These are phyloP conservation scores for Drosophila prosaltans DNA, from an alignment of 1,140 invertebrate genomes.

Conservation along the genomic window DNA sequence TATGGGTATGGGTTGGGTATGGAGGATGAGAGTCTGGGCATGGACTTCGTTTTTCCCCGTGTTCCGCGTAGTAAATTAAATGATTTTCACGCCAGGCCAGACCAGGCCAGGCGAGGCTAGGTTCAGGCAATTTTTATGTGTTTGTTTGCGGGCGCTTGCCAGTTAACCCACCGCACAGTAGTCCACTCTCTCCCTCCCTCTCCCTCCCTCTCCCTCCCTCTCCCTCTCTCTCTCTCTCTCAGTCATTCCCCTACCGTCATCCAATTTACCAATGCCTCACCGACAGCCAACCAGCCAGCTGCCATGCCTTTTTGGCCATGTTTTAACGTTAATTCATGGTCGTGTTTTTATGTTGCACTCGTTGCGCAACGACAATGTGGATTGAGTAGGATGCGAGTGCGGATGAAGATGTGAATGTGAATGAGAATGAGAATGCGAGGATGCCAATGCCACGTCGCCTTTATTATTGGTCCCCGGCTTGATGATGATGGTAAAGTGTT, in stretches of 20 bases:
- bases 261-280: neutral
- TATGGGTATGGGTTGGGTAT: constrained; percentile 1
- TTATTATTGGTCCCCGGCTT: constrained; percentile 66
- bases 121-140: constrained; percentile 66
- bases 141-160: constrained; percentile 66
- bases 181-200: neutral
- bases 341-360: constrained; percentile 79
- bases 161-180: constrained; percentile 10
- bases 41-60: constrained; percentile 2
- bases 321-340: constrained; percentile 83
- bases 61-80: constrained; percentile 74
- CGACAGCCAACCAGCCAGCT: constrained; percentile 3
- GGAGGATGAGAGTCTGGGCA: too few species aligned
- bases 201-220: neutral
- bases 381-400: constrained; percentile 3
- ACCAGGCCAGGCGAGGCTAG: constrained; percentile 7
- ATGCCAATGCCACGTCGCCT: constrained; percentile 36
- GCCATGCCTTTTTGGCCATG: constrained; percentile 76
- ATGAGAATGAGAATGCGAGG: constrained; percentile 13
- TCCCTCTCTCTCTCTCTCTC: neutral
- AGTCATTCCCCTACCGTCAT: neutral
- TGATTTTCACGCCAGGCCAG: constrained; percentile 70
- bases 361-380: constrained; percentile 53
- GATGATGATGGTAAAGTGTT: constrained; percentile 60
- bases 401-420: neutral